Conservation (phyloP, 2,888 invertebrate genomes). For the Laothoe populi region DNA sequence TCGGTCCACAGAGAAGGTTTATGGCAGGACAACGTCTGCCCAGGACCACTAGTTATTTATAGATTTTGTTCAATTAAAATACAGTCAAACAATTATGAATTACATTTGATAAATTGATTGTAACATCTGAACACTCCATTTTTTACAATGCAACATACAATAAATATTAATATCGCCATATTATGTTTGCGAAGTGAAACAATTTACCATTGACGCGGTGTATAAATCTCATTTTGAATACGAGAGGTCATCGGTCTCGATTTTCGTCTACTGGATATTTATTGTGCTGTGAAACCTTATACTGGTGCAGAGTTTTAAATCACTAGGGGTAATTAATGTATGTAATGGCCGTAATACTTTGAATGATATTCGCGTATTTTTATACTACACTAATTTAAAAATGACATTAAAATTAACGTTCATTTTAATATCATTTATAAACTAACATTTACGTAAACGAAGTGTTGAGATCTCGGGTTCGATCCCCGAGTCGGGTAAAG, state of each 20-base stretch:
- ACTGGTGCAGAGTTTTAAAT: slow-evolving; percentile 12
- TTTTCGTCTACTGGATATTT: slow-evolving; percentile 16
- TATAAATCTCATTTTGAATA: slow-evolving; percentile 22
- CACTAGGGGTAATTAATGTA: slow-evolving; percentile 8
- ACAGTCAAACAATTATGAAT: no score
- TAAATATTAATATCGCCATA: background rate
- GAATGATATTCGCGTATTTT: slow-evolving; percentile 1
- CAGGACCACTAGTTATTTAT: no score
- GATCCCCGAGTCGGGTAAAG: no score
- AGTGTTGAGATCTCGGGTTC: no score
- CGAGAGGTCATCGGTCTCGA: slow-evolving; percentile 12
- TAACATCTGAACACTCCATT: background rate
- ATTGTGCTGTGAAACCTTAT: slow-evolving; percentile 19
- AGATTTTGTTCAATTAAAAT: no score
- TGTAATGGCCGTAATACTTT: slow-evolving; percentile 6
- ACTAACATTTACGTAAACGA: no score
- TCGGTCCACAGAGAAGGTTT: no score
- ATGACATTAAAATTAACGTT: no score
- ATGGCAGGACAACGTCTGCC: no score
- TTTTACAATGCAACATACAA: background rate
- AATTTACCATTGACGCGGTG: background rate
- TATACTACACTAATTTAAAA: background rate
- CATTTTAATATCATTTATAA: background rate
- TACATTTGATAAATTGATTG: no score
- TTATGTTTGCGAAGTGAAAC: background rate